Evolutionary conservation across 2,113 vertebrate species (phyloP), one percentile per base, ranked within the genome.

Genomic region (Origma solitaria): DNA sequence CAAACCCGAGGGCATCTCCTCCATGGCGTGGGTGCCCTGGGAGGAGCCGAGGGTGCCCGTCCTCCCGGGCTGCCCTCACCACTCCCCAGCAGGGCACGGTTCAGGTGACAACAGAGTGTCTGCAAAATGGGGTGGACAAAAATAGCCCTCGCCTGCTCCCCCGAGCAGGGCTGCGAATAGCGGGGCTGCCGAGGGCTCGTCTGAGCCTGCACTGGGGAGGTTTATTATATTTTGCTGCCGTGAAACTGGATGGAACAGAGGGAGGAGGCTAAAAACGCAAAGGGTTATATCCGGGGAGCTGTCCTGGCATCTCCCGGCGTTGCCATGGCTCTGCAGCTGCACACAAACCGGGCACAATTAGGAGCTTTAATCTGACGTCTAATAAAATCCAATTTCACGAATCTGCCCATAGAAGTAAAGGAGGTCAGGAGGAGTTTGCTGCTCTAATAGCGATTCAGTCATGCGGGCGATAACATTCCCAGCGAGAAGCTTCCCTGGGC

Each of bases 291-390:
- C 68, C n/a, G 10, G 82, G 79, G 90, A 77, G 70, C 86, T 78
- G 92, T n/a, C 60, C 69, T 47, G 65, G 92, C 93, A 88, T 94
- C 78, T 82, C 89, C 85, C 83, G 1, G 71, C 58, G 86, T 90
- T 93, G 28, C 96, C 92, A 88, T 84, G 86, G 89, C 57, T 84
- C 92, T 91, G 94, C 92, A n/a, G 85, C 95, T 40, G 94, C 96
- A 37, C 76, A 50, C 71, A 57, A 80, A 72, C 79, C 68, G 47
- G 6, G 62, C 82, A 49, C 93, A 66, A 90, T 83, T 57, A 86
- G 77, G 82, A 84, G 92, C 87, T 94, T 94, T 75, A 66, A 79
- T 85, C 15, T 72, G 90, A 86, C 54, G 35, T 80, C 70, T 64
- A 47, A 77, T 85, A 90, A 95, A 95, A 95, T 58, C 82, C 88